Evolutionary conservation across 2,888 invertebrate genomes (phyloP).

Genomic region (Enchytraeus crypticus): DNA sequence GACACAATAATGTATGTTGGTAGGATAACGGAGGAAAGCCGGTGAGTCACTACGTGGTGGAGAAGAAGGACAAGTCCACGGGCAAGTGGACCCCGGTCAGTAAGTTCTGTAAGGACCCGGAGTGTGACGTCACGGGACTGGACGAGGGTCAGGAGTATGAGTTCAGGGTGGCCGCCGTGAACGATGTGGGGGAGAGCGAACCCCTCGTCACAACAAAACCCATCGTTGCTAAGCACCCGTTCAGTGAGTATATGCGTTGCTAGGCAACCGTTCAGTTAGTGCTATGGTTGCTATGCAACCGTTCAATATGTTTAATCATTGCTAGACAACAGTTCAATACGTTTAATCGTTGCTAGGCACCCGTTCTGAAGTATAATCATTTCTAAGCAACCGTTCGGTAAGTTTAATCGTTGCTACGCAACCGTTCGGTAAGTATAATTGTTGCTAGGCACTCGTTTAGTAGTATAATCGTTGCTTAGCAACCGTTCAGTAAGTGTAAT

Average conservation of each 20-base stretch:
- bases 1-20: not conserved
- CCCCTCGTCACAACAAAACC: constrained; percentile 79
- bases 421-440: no score
- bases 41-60: constrained; percentile 92
- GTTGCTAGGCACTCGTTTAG: constrained; percentile 91
- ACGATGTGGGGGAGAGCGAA: constrained; percentile 91
- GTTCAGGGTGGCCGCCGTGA: constrained; percentile 93
- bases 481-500: not conserved
- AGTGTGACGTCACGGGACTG: constrained; percentile 87
- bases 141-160: constrained; percentile 68
- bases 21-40: constrained; percentile 87
- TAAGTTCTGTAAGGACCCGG: constrained; percentile 26
- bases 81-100: constrained; percentile 58
- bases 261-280: not conserved
- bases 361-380: no score
- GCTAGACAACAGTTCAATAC: no score
- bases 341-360: no score
- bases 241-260: constrained; percentile 56
- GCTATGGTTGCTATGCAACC: no score
- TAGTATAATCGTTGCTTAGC: no score
- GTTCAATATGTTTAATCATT: no score
- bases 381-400: constrained; percentile 95
- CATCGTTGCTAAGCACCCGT: constrained; percentile 89
- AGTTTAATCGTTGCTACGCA: constrained; percentile 90
- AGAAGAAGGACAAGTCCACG: constrained; percentile 72